Conservation (phyloP, 2,888 invertebrate genomes). For the Lordiphosa andalusiaca region DNA sequence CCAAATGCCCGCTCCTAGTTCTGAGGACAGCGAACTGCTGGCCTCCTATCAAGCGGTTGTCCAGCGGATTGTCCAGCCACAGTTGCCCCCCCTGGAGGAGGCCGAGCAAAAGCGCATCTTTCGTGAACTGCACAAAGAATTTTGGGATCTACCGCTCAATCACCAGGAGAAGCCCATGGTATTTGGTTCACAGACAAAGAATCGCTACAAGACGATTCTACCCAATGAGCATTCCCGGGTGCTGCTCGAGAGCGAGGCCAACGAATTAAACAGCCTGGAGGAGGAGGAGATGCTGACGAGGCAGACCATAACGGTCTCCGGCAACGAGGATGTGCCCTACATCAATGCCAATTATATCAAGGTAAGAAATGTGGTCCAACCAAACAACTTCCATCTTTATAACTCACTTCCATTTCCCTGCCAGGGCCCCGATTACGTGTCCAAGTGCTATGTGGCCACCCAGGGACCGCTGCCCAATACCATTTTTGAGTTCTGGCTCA, state of each 20-base stretch:
- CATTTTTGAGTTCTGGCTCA: conserved; percentile 93
- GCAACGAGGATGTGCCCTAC: conserved; percentile 84
- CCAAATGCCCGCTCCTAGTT: conserved; percentile 56
- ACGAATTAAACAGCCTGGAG: conserved; percentile 51
- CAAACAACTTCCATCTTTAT: too few species aligned
- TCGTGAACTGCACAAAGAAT: conserved; percentile 90
- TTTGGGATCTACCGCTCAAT: conserved; percentile 96
- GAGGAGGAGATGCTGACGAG: conserved; percentile 18
- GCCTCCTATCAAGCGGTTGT: conserved; percentile 66
- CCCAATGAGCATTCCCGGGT: conserved; percentile 94
- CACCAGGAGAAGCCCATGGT: conserved; percentile 94
- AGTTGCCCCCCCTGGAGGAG: conserved; percentile 80
- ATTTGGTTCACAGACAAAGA: conserved; percentile 93
- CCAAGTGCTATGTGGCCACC: conserved; percentile 93
- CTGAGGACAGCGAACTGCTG: conserved; percentile 73
- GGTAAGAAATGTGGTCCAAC: conserved; percentile 81
- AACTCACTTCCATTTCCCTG: too few species aligned
- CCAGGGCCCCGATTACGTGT: conserved; percentile 93
- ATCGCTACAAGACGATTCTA: conserved; percentile 93
- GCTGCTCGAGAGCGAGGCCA: conserved; percentile 81
- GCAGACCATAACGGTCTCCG: conserved; percentile 44
- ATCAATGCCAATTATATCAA: conserved; percentile 97
- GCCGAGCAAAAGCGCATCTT: conserved; percentile 84
- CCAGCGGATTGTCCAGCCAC: conserved; percentile 45
- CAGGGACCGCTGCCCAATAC: conserved; percentile 96